Conservation (phyloP, 64 coral and sea anemone species). For the Pocillopora damicornis region DNA sequence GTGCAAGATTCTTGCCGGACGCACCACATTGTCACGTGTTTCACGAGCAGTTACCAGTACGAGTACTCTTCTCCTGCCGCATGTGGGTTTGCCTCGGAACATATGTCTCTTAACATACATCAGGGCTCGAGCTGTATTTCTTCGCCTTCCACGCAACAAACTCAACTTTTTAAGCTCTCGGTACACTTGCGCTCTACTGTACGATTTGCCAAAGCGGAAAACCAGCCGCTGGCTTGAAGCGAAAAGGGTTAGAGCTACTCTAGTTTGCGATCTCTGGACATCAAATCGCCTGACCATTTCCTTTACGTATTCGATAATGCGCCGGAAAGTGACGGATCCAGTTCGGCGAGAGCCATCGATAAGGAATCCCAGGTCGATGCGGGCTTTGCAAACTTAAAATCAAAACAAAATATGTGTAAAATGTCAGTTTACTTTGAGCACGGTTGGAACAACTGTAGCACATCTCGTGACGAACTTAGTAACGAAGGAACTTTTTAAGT, state of each 20-base stretch:
- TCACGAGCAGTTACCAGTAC: slow-evolving; percentile 10
- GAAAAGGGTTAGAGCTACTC: slow-evolving; percentile 12
- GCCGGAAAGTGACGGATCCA: not conserved
- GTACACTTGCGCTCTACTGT: slow-evolving; percentile 30
- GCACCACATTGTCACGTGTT: slow-evolving; percentile 34
- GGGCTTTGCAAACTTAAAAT: slow-evolving; percentile 24
- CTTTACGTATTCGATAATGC: slow-evolving; percentile 17
- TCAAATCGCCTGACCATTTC: slow-evolving; percentile 46
- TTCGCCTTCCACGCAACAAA: slow-evolving; percentile 5
- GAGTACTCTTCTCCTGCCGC: slow-evolving; percentile 32
- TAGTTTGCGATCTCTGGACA: not conserved
- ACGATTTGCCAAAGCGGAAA: not conserved
- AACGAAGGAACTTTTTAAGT: too few relatives aligned
- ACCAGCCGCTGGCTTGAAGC: not conserved
- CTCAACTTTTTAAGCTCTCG: slow-evolving; percentile 16
- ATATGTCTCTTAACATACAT: slow-evolving; percentile 38
- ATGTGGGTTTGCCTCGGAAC: slow-evolving; percentile 28
- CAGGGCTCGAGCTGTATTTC: slow-evolving; percentile 19
- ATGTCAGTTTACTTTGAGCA: not conserved
- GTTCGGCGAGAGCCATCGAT: slow-evolving; percentile 22
- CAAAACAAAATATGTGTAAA: not conserved
- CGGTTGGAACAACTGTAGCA: too few relatives aligned
- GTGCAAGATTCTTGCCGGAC: slow-evolving; percentile 21
- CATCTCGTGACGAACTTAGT: too few relatives aligned
- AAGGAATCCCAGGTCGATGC: slow-evolving; percentile 43